Base-by-base conservation (phyloP, 2,888 invertebrate genomes). In the Chrysolina oricalcia region DNA sequence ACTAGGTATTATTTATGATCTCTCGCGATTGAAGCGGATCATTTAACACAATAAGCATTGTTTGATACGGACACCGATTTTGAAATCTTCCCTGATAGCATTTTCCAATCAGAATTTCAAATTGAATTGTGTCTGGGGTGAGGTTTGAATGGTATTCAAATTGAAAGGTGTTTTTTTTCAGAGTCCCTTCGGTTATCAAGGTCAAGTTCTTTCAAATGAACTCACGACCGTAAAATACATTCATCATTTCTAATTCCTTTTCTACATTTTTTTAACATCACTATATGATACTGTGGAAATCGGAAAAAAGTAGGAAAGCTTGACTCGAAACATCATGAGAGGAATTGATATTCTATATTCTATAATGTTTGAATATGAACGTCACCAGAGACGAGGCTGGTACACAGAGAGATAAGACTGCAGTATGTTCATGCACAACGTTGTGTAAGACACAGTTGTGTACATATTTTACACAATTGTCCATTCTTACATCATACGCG, bases 31-130 rank as follows among this genome's bases (percentile, higher is more conserved):
- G 53, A 53, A 53, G 53, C 53, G 53, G 53, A 53, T 21, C 53
- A 53, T 53, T 53, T 53, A 53, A 53, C 53, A 53, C 53, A 53
- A 53, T 53, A 23, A 53, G 53, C 53, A 53, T 53, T 53, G 53
- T 53, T 53, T 53, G 53, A 53, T 21, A 13, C 19, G 19, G 11
- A 53, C 21, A 19, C 21, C 6, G 19, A 53, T 19, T 19, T 10
- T 21, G 21, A 19, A 21, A 53, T 53, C 19, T 21, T 53, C 21
- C 53, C 53, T 23, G 13, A 53, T 53, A 11, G 53, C 53, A 21
- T 19, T 53, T 53, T 53, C 5, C 53, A 53, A 53, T 53, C 53
- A 53, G 13, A 23, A 4, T 53, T 53, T 53, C 53, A 15, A 53
- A 53, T 53, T 53, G 53, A 53, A 53, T 53, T 53, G 53, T 53